These are phyloP conservation scores for Zaprionus nigranus DNA, from an alignment of 1,140 invertebrate genomes.

Conservation along the genomic window DNA sequence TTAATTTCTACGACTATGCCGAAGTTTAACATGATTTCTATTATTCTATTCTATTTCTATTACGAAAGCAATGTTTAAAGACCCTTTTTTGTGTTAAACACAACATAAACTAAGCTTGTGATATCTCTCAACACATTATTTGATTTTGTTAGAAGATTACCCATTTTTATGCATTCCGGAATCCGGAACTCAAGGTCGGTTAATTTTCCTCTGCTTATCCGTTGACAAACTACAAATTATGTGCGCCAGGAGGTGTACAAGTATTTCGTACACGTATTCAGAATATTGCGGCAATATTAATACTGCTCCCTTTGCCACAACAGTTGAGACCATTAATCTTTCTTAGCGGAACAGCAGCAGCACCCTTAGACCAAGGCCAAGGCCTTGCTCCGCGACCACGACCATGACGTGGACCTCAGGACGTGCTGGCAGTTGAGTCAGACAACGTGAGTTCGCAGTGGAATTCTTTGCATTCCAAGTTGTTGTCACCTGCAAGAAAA, in stretches of 20 bases:
- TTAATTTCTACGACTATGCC: no score
- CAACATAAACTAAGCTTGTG: not conserved
- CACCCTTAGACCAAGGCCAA: conserved; percentile 19
- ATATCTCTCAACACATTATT: not conserved
- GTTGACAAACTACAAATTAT: conserved; percentile 70
- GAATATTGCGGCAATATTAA: conserved; percentile 70
- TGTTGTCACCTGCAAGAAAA: conserved; percentile 45
- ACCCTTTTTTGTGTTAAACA: not conserved
- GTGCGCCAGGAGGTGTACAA: conserved; percentile 15
- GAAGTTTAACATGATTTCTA: no score
- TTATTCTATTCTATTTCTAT: no score
- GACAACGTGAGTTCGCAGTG: conserved; percentile 1
- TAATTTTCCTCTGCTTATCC: conserved; percentile 23
- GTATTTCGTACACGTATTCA: conserved; percentile 44
- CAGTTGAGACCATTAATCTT: conserved; percentile 72
- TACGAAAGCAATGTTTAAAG: not conserved
- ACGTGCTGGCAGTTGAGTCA: conserved; percentile 29
- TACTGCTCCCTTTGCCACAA: conserved; percentile 49
- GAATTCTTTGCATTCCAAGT: conserved; percentile 37
- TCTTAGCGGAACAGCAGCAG: conserved; percentile 40
- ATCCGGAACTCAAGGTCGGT: not conserved
- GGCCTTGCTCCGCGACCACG: not conserved
- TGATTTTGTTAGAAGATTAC: not conserved
- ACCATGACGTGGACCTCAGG: conserved; percentile 9
- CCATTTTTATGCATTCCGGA: not conserved